These are phyloP conservation scores for Botia almorhae DNA, from an alignment of 2,797 vertebrate species.

Conservation along the genomic window DNA sequence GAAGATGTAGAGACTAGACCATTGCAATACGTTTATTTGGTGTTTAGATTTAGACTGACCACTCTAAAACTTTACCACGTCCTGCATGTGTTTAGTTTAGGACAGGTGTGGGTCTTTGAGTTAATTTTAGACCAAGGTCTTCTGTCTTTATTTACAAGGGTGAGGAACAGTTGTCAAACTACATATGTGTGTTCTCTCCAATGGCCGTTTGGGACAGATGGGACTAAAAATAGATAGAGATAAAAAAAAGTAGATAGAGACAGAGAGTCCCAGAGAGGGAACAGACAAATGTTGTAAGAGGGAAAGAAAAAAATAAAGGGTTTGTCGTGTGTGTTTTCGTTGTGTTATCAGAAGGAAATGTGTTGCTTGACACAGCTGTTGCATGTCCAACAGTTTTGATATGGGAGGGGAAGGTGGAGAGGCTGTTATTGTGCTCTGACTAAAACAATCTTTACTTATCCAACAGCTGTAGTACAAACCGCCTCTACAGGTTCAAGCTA, in stretches of 20 bases:
- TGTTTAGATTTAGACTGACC: neutral
- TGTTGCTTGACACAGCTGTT: slow-evolving; percentile 41
- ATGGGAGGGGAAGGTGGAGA: slow-evolving; percentile 38
- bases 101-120: slow-evolving; percentile 34
- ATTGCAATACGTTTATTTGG: neutral
- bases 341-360: slow-evolving; percentile 14
- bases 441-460: neutral
- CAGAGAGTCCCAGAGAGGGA: slow-evolving; percentile 16
- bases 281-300: slow-evolving; percentile 34
- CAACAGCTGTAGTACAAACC: slow-evolving; percentile 32
- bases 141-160: slow-evolving; percentile 27
- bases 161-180: slow-evolving; percentile 43
- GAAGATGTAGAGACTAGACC: neutral
- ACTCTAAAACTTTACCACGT: neutral
- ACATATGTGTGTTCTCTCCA: slow-evolving; percentile 28
- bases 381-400: slow-evolving; percentile 38
- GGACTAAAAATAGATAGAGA: slow-evolving; percentile 51
- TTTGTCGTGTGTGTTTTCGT: slow-evolving; percentile 34
- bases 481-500: neutral
- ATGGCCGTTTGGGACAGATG: slow-evolving; percentile 39
- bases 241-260: slow-evolving; percentile 1
- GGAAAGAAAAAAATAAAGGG: slow-evolving; percentile 28
- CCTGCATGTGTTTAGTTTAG: neutral
- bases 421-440: slow-evolving; percentile 16
- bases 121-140: slow-evolving; percentile 48